Conservation (phyloP, 2,113 vertebrate species). For the Microtus richardsoni region DNA sequence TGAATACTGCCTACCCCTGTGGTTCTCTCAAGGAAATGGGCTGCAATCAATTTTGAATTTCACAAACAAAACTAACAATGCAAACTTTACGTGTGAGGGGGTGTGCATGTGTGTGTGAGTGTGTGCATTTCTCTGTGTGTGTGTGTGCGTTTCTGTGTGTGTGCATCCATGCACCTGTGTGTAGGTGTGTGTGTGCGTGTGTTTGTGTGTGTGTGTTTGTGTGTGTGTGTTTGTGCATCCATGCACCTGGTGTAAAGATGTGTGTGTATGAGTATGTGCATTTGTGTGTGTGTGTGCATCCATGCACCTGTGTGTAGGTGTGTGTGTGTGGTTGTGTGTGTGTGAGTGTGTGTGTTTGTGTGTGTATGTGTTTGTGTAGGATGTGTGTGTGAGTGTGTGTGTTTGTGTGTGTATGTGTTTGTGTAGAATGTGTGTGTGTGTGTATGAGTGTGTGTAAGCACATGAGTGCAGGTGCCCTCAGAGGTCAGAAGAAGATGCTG, state of each 20-base stretch:
- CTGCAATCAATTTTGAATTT: conserved; percentile 3
- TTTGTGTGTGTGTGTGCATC: too few species aligned
- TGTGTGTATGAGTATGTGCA: too few species aligned
- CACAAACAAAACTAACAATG: background rate
- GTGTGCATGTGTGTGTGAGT: too few species aligned
- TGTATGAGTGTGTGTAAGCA: too few species aligned
- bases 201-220: too few species aligned
- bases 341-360: background rate
- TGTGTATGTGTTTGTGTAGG: too few species aligned
- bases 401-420: background rate
- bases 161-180: background rate
- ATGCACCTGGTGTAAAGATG: too few species aligned
- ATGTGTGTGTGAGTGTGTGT: too few species aligned
- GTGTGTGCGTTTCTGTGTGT: background rate
- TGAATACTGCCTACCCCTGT: background rate
- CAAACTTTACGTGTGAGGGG: background rate
- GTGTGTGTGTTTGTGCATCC: too few species aligned
- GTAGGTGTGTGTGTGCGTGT: background rate
- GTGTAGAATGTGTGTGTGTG: background rate
- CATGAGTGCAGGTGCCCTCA: background rate
- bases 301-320: too few species aligned
- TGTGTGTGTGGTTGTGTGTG: too few species aligned
- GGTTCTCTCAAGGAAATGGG: background rate
- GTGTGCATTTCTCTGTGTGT: background rate
- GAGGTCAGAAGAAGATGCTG: background rate